phyloP scores from a whole-genome alignment of 1,140 invertebrate genomes.

The Platorchestia sp. region DNA sequence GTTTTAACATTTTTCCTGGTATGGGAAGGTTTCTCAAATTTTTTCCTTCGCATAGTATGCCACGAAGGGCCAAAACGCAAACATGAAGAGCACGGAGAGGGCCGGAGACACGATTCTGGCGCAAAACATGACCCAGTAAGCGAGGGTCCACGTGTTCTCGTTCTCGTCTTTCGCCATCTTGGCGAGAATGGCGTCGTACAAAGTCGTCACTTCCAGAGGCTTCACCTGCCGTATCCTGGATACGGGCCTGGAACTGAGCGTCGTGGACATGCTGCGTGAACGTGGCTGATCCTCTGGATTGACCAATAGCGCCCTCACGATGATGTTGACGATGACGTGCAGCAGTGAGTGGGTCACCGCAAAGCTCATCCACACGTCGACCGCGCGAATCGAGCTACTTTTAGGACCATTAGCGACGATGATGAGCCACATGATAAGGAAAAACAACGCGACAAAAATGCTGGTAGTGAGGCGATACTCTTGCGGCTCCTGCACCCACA shows the following conservation, averaged over 20 bases:
- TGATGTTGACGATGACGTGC: conserved; percentile 27
- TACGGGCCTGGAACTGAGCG: background rate
- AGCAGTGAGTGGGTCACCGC: background rate
- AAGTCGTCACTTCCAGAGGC: background rate
- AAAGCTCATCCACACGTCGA: conserved; percentile 46
- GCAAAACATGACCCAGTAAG: conserved; percentile 48
- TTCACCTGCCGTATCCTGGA: conserved; percentile 31
- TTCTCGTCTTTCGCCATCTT: conserved; percentile 31
- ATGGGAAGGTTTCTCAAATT: background rate
- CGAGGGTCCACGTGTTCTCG: conserved; percentile 15
- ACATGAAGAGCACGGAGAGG: background rate
- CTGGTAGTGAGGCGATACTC: conserved; percentile 12
- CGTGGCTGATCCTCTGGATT: background rate
- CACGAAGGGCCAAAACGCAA: conserved; percentile 14
- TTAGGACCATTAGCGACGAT: background rate
- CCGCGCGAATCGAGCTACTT: background rate
- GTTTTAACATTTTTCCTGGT: too few relatives aligned
- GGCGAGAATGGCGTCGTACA: background rate
- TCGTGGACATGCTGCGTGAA: background rate
- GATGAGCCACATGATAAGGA: conserved; percentile 5
- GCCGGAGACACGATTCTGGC: background rate
- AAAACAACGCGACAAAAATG: background rate
- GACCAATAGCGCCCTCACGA: background rate
- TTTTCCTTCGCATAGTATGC: background rate
- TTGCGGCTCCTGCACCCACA: conserved; percentile 19